A percentile compares a stretch with the other conserved stretches of the same genome.
phyloP scores from a whole-genome alignment of 2,888 invertebrate genomes.

The Uropetala carovei region DNA sequence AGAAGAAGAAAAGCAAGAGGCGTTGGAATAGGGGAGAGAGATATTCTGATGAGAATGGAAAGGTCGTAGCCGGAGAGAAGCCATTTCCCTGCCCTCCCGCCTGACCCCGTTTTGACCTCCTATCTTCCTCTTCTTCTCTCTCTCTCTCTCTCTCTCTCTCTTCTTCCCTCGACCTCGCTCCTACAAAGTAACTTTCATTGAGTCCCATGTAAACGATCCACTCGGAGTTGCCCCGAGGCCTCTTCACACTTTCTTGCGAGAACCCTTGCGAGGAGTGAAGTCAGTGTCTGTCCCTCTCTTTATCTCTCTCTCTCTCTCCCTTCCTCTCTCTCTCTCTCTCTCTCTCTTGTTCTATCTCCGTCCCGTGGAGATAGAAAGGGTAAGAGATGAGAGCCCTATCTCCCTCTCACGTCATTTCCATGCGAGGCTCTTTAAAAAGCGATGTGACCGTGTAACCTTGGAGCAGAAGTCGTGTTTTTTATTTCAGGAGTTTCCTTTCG shows the following conservation, averaged over 20 bases:
- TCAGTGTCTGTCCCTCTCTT: neutral
- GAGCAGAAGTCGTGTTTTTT: too few relatives aligned
- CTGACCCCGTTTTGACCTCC: neutral
- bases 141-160: neutral
- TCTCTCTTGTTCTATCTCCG: too few relatives aligned
- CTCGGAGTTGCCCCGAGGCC: neutral
- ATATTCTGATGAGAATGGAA: neutral
- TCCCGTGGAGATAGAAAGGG: too few relatives aligned
- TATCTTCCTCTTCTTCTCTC: neutral
- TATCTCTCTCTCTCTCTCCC: too few relatives aligned
- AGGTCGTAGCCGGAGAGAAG: neutral
- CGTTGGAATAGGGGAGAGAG: neutral
- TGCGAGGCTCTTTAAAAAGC: too few relatives aligned
- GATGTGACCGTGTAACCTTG: too few relatives aligned
- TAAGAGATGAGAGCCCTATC: too few relatives aligned
- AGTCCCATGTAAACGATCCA: neutral
- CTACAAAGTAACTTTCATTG: neutral
- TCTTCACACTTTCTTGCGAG: neutral
- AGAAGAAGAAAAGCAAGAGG: neutral
- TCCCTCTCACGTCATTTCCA: too few relatives aligned
- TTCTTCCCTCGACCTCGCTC: neutral
- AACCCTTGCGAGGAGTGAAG: neutral
- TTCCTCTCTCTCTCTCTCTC: neutral
- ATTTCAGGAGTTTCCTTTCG: too few relatives aligned
- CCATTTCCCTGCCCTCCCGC: neutral